Evolutionary conservation across 2,113 vertebrate species (phyloP).

Genomic region (Dascyllus trimaculatus): DNA sequence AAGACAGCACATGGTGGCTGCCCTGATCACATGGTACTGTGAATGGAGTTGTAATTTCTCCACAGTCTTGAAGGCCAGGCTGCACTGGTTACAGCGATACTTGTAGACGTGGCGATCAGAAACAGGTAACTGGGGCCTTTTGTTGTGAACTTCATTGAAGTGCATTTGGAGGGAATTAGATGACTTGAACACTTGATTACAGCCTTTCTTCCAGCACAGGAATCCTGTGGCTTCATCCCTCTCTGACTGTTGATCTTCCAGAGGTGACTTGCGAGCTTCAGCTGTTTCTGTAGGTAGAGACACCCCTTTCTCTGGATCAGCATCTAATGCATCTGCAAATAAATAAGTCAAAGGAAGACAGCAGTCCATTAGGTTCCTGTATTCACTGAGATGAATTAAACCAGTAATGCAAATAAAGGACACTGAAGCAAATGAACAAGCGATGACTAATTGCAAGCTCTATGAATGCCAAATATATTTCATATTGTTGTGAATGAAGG

Average conservation of each 20-base stretch:
- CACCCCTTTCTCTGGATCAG: conserved; percentile 88
- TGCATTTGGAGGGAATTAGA: conserved; percentile 96
- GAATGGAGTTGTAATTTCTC: conserved; percentile 98
- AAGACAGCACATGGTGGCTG: conserved; percentile 98
- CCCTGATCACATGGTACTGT: conserved; percentile 98
- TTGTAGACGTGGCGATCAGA: conserved; percentile 99
- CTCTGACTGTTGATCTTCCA: conserved; percentile 85
- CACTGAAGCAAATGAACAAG: conserved; percentile 25
- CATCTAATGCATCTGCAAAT: conserved; percentile 86
- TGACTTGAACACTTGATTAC: conserved; percentile 97
- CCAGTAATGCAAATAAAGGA: conserved; percentile 18
- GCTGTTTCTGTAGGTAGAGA: conserved; percentile 82
- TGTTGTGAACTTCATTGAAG: conserved; percentile 96
- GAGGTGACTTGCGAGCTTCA: conserved; percentile 88
- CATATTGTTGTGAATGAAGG: conserved; percentile 14
- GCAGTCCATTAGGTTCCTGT: conserved; percentile 4
- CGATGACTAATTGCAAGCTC: conserved; percentile 30
- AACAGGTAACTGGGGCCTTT: conserved; percentile 95
- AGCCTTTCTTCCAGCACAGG: conserved; percentile 99
- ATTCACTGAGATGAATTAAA: conserved; percentile 6
- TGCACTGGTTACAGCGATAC: conserved; percentile 98
- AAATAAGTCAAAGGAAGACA: conserved; percentile 38
- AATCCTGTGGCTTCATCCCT: conserved; percentile 93
- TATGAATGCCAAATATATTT: conserved; percentile 22
- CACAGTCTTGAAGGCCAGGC: conserved; percentile 97